These are phyloP conservation scores for Euwallacea fornicatus DNA, from an alignment of 1,140 invertebrate species.

Conservation along the genomic window DNA sequence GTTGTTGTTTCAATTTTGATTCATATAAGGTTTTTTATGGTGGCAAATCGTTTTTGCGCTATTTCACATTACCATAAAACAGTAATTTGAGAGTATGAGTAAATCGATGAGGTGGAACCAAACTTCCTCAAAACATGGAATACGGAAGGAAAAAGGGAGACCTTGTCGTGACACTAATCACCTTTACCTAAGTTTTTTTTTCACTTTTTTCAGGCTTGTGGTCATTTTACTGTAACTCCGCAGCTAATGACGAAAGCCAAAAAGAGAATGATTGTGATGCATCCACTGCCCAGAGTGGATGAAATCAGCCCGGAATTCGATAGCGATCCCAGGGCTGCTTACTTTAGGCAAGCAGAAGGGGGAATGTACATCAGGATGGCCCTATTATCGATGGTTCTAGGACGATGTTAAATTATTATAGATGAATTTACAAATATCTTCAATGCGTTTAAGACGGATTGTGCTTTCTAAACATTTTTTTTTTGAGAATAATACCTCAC, in stretches of 20 bases:
- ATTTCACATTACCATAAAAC: no score
- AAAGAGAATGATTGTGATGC: slow-evolving; percentile 93
- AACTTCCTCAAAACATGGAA: no score
- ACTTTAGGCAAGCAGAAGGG: slow-evolving; percentile 97
- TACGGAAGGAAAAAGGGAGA: no score
- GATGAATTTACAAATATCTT: neutral
- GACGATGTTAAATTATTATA: slow-evolving; percentile 47
- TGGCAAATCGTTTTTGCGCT: no score
- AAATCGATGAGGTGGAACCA: no score
- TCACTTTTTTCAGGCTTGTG: slow-evolving; percentile 67
- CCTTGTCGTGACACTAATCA: neutral
- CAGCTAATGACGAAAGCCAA: slow-evolving; percentile 94
- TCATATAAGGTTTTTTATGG: no score
- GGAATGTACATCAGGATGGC: slow-evolving; percentile 99
- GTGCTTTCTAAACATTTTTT: no score
- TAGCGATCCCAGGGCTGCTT: slow-evolving; percentile 93
- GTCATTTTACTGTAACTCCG: slow-evolving; percentile 88
- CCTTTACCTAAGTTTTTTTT: slow-evolving; percentile 11
- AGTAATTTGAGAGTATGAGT: no score
- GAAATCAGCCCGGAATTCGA: slow-evolving; percentile 96
- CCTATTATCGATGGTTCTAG: slow-evolving; percentile 87
- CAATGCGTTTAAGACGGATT: no score
- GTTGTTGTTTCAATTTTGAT: no score
- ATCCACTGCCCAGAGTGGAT: slow-evolving; percentile 91
- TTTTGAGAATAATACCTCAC: no score